Conservation (phyloP, 1,140 invertebrate species). For the Metopolophium dirhodum region DNA sequence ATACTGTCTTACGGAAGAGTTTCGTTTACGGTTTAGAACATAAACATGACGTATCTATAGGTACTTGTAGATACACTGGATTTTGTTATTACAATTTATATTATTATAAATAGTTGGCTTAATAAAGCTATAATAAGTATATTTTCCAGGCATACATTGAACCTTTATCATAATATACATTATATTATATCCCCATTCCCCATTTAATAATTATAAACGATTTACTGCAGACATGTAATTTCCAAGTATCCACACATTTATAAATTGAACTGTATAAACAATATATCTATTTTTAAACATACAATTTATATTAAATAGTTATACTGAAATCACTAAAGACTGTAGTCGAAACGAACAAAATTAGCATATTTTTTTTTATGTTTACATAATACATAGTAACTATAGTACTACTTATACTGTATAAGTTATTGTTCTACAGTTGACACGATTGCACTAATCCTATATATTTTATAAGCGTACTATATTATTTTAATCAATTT, state of each 20-base stretch:
- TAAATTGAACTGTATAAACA: neutral
- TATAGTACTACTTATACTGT: neutral
- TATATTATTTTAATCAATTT: slow-evolving; percentile 4
- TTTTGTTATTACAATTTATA: too few species aligned
- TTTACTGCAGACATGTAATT: neutral
- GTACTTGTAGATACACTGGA: too few species aligned
- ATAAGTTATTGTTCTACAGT: slow-evolving; percentile 9
- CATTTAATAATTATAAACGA: neutral
- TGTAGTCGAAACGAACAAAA: neutral
- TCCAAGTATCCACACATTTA: neutral
- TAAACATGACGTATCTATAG: too few species aligned
- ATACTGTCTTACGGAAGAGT: neutral
- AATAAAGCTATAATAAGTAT: too few species aligned
- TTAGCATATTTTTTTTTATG: neutral
- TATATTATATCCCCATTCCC: neutral
- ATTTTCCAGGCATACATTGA: too few species aligned
- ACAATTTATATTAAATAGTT: neutral
- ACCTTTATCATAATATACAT: too few species aligned
- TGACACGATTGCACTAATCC: neutral
- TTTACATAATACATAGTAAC: neutral
- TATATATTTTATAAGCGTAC: neutral
- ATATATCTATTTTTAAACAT: neutral
- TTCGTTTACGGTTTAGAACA: neutral
- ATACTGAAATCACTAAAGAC: neutral
- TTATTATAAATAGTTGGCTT: too few species aligned